Base-by-base conservation (phyloP, 2,888 invertebrate species). In the Aspidiotus rigidus region DNA sequence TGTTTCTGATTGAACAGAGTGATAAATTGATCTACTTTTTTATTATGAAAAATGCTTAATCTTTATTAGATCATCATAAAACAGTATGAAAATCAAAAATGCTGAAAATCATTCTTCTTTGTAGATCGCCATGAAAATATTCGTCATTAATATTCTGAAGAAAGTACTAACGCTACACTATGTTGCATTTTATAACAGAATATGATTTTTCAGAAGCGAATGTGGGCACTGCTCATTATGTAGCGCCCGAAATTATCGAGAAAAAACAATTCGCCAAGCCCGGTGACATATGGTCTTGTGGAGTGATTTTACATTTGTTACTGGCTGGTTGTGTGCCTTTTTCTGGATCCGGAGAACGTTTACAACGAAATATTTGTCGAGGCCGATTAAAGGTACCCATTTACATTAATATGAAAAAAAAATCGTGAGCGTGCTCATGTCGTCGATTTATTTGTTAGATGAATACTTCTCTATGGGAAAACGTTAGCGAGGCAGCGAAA, bases 251-350 rank as follows among this genome's bases (percentile, higher is more conserved):
- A 81, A 91, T 99, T 73, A 90, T 98, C 17, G 87, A 91, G 72
- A 85, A 91, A 76, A 87, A 91, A 78, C 85, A 91, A 75, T 93
- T 93, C 80, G 90, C 92, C 53, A 96, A 96, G 78, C 89, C 94
- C 1, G 93, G 95, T 73, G 99, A 99, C 79, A 92, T 98, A 71
- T 99, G 99, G 99, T 91, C 95, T 44, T 93, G 94, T 41, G 98
- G 99, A 10, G 91, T 97, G 67, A 83, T 98, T 75, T 83, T 99
- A 59, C 97, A 96, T 79, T 89, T 96, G 16, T 83, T 99, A 57
- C 83, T 99, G 54, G 92, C 94, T 61, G 99, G 99, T 7, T 89
- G 90, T 70, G 83, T 97, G 75, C 99, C 99, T 11, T 99, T 98
- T 78, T 86, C 90, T 74, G 99, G 99, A 62, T 93, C 95, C 70